Evolutionary conservation across 2,888 invertebrate species (phyloP).

Genomic region (Mythimna pallens): DNA sequence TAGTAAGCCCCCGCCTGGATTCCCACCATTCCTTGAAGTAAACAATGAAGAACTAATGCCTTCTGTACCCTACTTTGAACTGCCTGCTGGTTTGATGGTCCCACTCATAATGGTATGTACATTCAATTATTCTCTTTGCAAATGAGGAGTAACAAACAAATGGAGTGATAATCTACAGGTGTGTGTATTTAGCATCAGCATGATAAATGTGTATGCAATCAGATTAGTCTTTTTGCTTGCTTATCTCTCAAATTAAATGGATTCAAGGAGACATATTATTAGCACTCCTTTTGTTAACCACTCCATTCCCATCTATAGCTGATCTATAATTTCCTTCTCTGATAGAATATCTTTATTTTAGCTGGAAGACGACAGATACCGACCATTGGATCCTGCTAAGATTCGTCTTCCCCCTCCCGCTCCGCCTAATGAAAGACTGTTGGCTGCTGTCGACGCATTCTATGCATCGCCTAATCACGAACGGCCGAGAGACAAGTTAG

Average conservation of each 20-base stretch:
- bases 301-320: conserved; percentile 3
- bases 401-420: conserved; percentile 98
- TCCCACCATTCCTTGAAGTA: conserved; percentile 88
- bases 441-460: conserved; percentile 98
- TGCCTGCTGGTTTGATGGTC: conserved; percentile 99
- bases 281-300: conserved; percentile 34
- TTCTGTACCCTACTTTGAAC: conserved; percentile 98
- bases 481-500: conserved; percentile 97
- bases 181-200: background rate
- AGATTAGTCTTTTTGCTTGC: background rate
- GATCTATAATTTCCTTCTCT: background rate
- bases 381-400: conserved; percentile 96
- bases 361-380: conserved; percentile 97
- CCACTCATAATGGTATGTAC: conserved; percentile 96
- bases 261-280: conserved; percentile 16
- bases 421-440: conserved; percentile 97
- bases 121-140: conserved; percentile 17
- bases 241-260: conserved; percentile 4
- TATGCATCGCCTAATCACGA: conserved; percentile 98
- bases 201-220: conserved; percentile 16
- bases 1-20: conserved; percentile 96
- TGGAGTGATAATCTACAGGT: conserved; percentile 34
- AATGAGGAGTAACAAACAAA: conserved; percentile 34
- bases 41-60: conserved; percentile 95
- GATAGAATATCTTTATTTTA: conserved; percentile 72